These are phyloP conservation scores for Thymelicus lineola DNA, from an alignment of 2,888 invertebrate genomes.

Conservation along the genomic window DNA sequence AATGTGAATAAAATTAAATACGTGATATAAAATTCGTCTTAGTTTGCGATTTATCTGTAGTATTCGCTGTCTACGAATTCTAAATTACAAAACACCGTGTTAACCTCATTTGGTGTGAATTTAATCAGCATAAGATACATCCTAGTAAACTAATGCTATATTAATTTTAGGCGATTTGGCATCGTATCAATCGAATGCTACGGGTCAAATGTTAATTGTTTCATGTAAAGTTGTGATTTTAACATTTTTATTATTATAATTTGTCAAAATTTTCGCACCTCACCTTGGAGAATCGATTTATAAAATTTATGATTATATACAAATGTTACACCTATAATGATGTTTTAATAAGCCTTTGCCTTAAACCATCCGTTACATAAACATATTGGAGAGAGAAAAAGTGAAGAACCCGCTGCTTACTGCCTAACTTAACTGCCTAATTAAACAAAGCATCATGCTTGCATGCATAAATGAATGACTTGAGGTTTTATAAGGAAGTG, in stretches of 20 bases:
- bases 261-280: background rate
- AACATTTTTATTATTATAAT: background rate
- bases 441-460: too few species aligned
- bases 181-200: too few species aligned
- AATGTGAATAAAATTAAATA: too few species aligned
- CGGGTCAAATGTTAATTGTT: slow-evolving; percentile 1
- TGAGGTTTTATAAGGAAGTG: too few species aligned
- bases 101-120: background rate
- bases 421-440: too few species aligned
- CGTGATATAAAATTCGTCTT: too few species aligned
- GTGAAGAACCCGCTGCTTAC: too few species aligned
- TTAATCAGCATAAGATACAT: background rate
- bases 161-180: background rate
- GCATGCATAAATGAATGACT: too few species aligned
- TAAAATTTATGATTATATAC: background rate
- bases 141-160: background rate
- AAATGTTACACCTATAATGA: too few species aligned
- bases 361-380: too few species aligned
- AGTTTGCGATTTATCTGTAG: too few species aligned
- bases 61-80: background rate
- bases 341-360: background rate
- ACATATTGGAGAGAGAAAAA: too few species aligned
- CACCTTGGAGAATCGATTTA: background rate
- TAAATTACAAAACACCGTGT: background rate
- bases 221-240: background rate